Evolutionary conservation across 2,797 vertebrate genomes (phyloP), one percentile per base, ranked within the genome.

Genomic region (Galago senegalensis): DNA sequence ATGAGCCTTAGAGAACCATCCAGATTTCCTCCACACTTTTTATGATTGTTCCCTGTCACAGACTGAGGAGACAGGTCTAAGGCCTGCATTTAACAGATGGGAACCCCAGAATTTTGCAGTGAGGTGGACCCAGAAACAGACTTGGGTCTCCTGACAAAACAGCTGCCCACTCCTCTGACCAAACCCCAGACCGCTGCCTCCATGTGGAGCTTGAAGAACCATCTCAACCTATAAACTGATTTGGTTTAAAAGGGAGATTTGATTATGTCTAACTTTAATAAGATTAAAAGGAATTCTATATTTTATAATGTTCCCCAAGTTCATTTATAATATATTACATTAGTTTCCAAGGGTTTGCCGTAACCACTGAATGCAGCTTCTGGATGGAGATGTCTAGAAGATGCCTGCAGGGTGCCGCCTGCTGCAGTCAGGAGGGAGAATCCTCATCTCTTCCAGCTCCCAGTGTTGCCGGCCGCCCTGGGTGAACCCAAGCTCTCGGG

Each of bases 41-140:
- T 43, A 37, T 27, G 16, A 53, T 2, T 4, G 16, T 21, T 58
- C 56, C 88, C 5, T 34, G 2, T 46, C 13, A 11, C 5, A 43
- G 5, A 3, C 5, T 3, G 7, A 34, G 16, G 27, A 17, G 27
- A 17, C 1, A 12, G 43, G 21, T n/a, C 14, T 11, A 1, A 4
- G 23, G 46, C 46, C 37, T 49, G n/a, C 27, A 25, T 31, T 53
- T 7, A 56, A 27, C 25, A 12, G 12, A 27, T 5, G 25, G 31
- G n/a, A 10, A 11, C 25, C 5, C 37, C 9, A 21, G 27, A 23
- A 5, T 1, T 10, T 10, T 4, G 21, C 49, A 37, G 83, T 2
- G 13, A 17, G 5, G 2, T 0, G 3, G 31, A 14, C 3, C 12
- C 13, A 37, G 81, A 37, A 65, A 11, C 0, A 2, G 40, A 11